phyloP scores from a whole-genome alignment of 2,113 vertebrate species.

The Leucosticte australis region DNA sequence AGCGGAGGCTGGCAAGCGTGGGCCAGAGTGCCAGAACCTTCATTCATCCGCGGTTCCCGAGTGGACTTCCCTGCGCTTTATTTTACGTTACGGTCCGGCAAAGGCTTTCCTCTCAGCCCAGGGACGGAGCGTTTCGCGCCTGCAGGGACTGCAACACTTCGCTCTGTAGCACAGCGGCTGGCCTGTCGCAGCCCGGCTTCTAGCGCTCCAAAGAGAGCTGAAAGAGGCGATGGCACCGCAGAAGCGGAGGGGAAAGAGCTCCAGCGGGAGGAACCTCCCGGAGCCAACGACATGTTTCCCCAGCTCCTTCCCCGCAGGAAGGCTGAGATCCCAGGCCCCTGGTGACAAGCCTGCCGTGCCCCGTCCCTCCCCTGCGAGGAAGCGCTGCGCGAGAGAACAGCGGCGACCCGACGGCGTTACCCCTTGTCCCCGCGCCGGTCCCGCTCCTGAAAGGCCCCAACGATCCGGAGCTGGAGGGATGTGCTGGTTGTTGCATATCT shows the following conservation, averaged over 20 bases:
- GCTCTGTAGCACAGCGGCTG: neutral
- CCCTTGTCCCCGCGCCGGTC: neutral
- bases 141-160: neutral
- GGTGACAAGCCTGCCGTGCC: neutral
- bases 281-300: neutral
- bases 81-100: neutral
- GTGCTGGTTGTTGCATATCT: accelerated
- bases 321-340: neutral
- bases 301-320: neutral
- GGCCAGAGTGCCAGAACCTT: too few relatives aligned
- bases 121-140: neutral
- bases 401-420: neutral
- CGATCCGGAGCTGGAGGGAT: accelerated
- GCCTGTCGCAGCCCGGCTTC: neutral
- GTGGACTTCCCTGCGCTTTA: neutral
- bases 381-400: neutral
- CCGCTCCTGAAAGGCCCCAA: accelerated
- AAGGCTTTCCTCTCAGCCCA: neutral
- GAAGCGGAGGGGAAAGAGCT: neutral
- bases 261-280: neutral
- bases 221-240: neutral
- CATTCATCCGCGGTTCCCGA: neutral
- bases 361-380: too few relatives aligned
- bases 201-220: neutral
- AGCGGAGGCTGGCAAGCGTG: neutral